Evolutionary conservation across 1,140 invertebrate species (phyloP).

Genomic region (Dinoponera quadriceps): DNA sequence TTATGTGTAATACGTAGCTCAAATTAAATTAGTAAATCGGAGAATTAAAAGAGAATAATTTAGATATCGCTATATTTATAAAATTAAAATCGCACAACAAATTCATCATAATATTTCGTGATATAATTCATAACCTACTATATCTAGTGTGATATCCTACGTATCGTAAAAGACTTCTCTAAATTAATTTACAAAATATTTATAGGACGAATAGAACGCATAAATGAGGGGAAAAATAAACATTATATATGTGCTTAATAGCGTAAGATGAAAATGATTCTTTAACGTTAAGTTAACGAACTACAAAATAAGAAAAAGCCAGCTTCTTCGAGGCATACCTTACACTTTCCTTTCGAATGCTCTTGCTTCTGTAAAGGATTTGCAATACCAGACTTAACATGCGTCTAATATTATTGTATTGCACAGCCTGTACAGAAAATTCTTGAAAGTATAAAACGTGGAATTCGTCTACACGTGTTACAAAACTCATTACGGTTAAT

Average conservation of each 20-base stretch:
- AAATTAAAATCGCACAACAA: no score
- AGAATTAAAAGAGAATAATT: not conserved
- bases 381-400: not conserved
- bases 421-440: slow-evolving; percentile 1
- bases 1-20: not conserved
- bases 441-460: not conserved
- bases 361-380: not conserved
- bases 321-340: not conserved
- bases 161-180: not conserved
- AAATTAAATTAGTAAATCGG: slow-evolving; percentile 15
- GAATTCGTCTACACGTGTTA: not conserved
- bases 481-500: slow-evolving; percentile 12
- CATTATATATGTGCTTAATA: not conserved
- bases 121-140: no score
- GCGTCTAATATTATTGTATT: not conserved
- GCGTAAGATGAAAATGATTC: not conserved
- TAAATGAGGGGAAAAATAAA: slow-evolving; percentile 5
- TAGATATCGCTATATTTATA: no score
- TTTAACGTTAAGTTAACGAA: slow-evolving; percentile 3
- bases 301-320: not conserved
- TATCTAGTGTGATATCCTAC: no score
- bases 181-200: not conserved
- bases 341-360: not conserved
- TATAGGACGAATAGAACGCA: not conserved
- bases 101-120: no score